Base-by-base conservation (phyloP, 2,113 vertebrate species). In the Phalacrocorax pelagicus region DNA sequence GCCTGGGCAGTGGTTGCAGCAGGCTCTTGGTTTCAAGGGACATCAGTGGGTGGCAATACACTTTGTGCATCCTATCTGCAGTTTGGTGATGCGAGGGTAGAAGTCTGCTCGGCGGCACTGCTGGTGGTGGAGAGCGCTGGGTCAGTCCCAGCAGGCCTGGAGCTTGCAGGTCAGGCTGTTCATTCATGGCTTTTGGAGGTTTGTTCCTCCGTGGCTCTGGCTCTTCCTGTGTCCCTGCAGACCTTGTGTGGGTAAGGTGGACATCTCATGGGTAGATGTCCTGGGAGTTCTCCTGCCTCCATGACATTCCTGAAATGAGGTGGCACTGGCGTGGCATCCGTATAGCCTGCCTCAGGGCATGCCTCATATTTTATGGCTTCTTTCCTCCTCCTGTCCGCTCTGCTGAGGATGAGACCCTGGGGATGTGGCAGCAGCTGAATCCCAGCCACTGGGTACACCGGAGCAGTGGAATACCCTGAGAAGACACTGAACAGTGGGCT, bases 31-130 rank as follows among this genome's bases (percentile, higher is more conserved):
- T 72, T 69, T 54, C 47, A 20, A 12, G 47, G 55, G 42, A 18
- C 26, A 23, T 46, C 36, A 36, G 40, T 23, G 34, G 26, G 40
- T 73, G 72, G 23, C 65, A 17, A 7, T 27, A 12, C 8, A 3
- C 54, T 6, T 55, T 16, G 29, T n/a, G 42, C 23, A 8, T 49
- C 29, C 47, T 69, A 0, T 29, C 34, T 10, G 49, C 29, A 62
- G 20, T 81, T 29, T 36, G 59, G 29, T 3, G 8, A 1, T 51
- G 65, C 55, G 55, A 46, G 49, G 19, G 27, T 46, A 11, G 49
- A 14, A 7, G 9, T 47, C 52, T 84, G 47, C 77, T 23, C 2
- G 10, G 55, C 5, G 9, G 63, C 17, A 17, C 0, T 0, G 7
- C 26, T 3, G 3, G 52, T 51, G 73, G 24, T 19, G 2, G 8